A percentile compares a stretch with the other conserved stretches of the same genome.
Conservation (phyloP, 2,113 vertebrate genomes). For the Megalops atlanticus region DNA sequence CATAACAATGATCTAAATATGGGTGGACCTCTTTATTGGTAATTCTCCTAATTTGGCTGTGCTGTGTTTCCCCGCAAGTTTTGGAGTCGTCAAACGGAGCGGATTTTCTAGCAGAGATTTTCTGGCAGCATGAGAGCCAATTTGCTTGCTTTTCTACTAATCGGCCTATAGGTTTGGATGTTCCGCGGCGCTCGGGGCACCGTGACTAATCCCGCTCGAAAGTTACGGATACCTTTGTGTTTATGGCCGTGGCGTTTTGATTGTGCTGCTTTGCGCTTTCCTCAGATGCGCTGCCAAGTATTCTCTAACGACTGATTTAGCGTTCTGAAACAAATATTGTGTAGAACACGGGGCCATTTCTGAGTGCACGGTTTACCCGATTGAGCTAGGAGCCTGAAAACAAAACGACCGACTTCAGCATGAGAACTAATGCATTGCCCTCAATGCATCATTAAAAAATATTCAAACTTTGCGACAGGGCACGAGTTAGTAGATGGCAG, state of each 20-base stretch:
- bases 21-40: neutral
- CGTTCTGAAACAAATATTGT: neutral
- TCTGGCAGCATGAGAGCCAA: neutral
- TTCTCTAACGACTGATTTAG: neutral
- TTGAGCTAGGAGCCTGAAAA: neutral
- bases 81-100: neutral
- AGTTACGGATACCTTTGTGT: neutral
- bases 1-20: neutral
- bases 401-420: neutral
- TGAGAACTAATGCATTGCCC: neutral
- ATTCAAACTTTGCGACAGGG: neutral
- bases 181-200: neutral
- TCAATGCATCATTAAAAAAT: neutral
- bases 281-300: neutral
- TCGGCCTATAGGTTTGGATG: neutral
- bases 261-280: neutral
- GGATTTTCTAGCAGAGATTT: neutral
- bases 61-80: neutral
- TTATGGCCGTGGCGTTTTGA: neutral
- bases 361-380: neutral
- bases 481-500: no score
- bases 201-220: neutral
- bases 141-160: neutral
- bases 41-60: neutral
- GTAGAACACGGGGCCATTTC: neutral